Conservation (phyloP, 2,797 vertebrate species). For the Trichosurus vulpecula region DNA sequence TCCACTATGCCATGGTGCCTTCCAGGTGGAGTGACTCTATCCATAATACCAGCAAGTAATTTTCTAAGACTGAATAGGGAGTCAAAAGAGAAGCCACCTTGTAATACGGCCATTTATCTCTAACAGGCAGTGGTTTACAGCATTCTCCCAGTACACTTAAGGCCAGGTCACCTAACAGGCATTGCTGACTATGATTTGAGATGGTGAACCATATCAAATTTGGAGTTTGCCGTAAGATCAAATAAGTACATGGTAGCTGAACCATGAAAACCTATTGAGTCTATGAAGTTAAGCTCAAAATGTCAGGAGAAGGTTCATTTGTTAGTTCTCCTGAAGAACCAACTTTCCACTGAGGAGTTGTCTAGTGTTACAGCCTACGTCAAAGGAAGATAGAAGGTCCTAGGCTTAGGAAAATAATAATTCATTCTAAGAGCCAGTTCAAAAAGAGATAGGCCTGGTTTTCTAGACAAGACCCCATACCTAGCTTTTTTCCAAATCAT, state of each 20-base stretch:
- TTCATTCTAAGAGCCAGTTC: neutral
- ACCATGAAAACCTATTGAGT: neutral
- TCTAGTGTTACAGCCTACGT: neutral
- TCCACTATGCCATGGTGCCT: neutral
- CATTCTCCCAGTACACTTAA: neutral
- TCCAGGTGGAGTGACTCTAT: neutral
- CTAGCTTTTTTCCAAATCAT: neutral
- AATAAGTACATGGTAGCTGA: neutral
- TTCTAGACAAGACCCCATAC: neutral
- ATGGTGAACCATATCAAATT: neutral
- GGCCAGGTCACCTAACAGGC: neutral
- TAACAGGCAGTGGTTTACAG: neutral
- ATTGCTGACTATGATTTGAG: neutral
- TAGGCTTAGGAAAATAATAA: neutral
- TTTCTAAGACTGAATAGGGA: neutral
- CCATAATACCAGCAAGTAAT: neutral
- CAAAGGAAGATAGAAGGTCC: neutral
- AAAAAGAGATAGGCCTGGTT: neutral
- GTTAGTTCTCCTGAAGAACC: neutral
- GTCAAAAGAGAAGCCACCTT: neutral
- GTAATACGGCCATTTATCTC: neutral
- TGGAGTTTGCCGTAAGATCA: neutral
- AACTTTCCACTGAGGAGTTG: neutral
- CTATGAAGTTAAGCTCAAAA: conserved; percentile 20
- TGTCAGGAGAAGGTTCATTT: neutral